Conservation (phyloP, 2,113 vertebrate species). For the Gallinago jamesoni region DNA sequence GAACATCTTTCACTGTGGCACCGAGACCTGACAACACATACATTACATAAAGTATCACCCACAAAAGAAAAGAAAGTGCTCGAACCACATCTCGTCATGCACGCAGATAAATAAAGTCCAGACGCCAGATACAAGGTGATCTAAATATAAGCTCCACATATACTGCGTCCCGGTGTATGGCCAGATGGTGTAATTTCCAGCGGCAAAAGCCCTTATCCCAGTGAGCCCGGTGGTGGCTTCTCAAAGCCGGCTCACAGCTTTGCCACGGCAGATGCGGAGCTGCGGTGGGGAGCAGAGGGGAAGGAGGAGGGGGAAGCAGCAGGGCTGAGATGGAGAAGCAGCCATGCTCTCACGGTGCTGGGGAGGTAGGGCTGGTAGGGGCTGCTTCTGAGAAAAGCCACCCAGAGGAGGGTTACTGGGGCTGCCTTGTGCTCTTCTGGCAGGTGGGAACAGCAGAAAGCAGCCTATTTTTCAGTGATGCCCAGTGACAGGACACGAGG, state of each 20-base stretch:
- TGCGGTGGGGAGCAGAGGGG: neutral
- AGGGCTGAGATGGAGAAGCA: neutral
- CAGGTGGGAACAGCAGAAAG: neutral
- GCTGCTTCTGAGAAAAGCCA: neutral
- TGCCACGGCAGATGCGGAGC: neutral
- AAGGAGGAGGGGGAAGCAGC: neutral
- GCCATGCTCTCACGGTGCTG: rapidly evolving
- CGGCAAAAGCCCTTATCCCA: neutral
- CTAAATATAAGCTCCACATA: constrained; percentile 15
- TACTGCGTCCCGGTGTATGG: neutral
- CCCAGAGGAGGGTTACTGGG: rapidly evolving
- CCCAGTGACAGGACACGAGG: too few relatives aligned
- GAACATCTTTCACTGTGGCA: neutral
- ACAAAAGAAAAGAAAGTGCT: neutral
- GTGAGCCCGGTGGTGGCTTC: neutral
- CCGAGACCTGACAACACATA: neutral
- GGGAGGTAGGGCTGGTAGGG: neutral
- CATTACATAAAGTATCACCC: neutral
- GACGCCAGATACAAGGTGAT: constrained; percentile 17
- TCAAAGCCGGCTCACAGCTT: neutral
- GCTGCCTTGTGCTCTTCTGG: neutral
- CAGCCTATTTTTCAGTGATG: neutral
- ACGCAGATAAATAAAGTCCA: neutral
- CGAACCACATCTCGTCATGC: neutral
- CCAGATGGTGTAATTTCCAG: constrained; percentile 45